phyloP scores from a whole-genome alignment of 2,113 vertebrate species.

The Anarrhichthys ocellatus region DNA sequence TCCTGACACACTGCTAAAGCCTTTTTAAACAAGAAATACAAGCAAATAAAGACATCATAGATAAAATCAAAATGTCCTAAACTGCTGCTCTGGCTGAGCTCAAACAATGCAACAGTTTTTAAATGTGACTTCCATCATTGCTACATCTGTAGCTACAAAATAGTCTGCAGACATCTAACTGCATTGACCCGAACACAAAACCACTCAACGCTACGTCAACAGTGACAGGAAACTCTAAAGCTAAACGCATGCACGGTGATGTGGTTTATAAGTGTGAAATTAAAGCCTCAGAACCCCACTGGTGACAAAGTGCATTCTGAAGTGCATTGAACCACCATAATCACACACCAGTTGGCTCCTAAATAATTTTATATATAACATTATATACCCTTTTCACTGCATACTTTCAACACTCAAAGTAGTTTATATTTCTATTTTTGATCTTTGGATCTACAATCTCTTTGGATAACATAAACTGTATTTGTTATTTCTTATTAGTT shows the following conservation, averaged over 20 bases:
- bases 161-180: neutral
- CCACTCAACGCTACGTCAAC: neutral
- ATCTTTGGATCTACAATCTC: neutral
- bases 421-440: neutral
- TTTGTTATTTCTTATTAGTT: neutral
- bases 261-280: constrained; percentile 54
- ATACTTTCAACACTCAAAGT: neutral
- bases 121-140: neutral
- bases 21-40: neutral
- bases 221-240: constrained; percentile 18
- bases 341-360: neutral
- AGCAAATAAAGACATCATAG: neutral
- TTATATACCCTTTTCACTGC: no score
- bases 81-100: neutral
- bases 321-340: neutral
- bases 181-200: neutral
- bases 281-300: neutral
- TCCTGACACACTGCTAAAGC: neutral
- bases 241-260: neutral
- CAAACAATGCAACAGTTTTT: neutral
- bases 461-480: neutral
- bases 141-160: neutral
- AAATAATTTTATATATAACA: no score
- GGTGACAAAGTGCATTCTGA: no score
- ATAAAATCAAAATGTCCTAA: neutral